These are phyloP conservation scores for Lasioglossum figueresi DNA, from an alignment of 2,888 invertebrate species.

Conservation along the genomic window DNA sequence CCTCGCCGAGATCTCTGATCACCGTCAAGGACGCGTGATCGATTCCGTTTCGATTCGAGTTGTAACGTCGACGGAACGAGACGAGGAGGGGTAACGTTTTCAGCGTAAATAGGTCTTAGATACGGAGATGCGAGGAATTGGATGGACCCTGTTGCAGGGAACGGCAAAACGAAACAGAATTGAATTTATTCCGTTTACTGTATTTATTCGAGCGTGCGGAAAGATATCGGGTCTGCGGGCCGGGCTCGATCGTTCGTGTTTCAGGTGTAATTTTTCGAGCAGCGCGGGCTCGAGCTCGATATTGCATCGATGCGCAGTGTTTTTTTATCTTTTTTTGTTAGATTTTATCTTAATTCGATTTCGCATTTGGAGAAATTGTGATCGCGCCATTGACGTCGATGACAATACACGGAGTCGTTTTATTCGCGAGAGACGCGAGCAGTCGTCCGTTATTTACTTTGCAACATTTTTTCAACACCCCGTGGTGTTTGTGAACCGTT, in stretches of 20 bases:
- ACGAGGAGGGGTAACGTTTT: conserved; percentile 16
- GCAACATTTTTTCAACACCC: background rate
- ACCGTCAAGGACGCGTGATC: conserved; percentile 19
- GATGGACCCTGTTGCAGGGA: conserved; percentile 34
- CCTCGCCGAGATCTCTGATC: conserved; percentile 11
- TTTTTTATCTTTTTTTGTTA: background rate
- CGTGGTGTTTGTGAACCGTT: background rate
- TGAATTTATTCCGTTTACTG: conserved; percentile 52
- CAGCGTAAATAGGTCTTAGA: conserved; percentile 42
- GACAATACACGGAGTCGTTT: background rate
- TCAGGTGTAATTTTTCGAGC: conserved; percentile 37
- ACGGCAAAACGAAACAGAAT: conserved; percentile 30
- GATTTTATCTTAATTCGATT: background rate
- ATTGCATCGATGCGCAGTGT: conserved; percentile 1
- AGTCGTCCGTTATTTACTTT: background rate
- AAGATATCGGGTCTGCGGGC: conserved; percentile 33
- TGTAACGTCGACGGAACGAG: background rate
- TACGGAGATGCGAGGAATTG: conserved; percentile 44
- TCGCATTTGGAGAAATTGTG: background rate
- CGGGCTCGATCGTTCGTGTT: conserved; percentile 15
- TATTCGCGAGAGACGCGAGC: background rate
- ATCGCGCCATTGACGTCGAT: background rate
- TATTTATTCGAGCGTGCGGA: conserved; percentile 53
- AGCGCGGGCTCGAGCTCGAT: background rate
- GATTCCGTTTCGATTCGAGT: conserved; percentile 25